These are phyloP conservation scores for Heterotilapia buettikoferi DNA, from an alignment of 2,113 vertebrate species.

Conservation along the genomic window DNA sequence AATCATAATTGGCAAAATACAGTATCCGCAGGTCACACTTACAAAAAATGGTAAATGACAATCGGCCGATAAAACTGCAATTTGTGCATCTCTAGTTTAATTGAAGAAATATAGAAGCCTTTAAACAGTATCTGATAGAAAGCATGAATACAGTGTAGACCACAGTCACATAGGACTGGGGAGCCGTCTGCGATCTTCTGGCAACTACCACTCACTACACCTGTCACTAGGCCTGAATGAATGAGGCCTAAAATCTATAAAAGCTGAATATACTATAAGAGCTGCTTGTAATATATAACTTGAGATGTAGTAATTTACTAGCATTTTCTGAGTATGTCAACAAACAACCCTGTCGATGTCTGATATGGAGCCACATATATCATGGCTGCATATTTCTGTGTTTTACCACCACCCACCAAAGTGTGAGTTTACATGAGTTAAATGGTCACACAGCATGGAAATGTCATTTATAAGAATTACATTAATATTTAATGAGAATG, in stretches of 20 bases:
- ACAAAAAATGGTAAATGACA: background rate
- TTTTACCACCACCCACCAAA: background rate
- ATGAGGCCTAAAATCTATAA: background rate
- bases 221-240: background rate
- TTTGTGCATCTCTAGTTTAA: background rate
- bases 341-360: background rate
- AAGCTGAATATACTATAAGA: background rate
- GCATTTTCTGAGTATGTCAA: background rate
- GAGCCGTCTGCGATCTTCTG: background rate
- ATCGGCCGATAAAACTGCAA: rapidly evolving
- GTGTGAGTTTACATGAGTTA: background rate
- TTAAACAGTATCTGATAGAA: background rate
- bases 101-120: background rate
- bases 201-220: background rate
- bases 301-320: background rate
- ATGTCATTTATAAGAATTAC: background rate
- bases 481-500: background rate
- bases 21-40: background rate
- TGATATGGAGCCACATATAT: background rate
- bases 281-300: background rate
- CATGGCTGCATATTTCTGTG: rapidly evolving
- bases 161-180: background rate
- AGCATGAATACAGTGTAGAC: background rate
- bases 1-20: background rate
- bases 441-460: background rate